Conservation (phyloP, 2,888 invertebrate genomes). For the Lasius fuliginosus region DNA sequence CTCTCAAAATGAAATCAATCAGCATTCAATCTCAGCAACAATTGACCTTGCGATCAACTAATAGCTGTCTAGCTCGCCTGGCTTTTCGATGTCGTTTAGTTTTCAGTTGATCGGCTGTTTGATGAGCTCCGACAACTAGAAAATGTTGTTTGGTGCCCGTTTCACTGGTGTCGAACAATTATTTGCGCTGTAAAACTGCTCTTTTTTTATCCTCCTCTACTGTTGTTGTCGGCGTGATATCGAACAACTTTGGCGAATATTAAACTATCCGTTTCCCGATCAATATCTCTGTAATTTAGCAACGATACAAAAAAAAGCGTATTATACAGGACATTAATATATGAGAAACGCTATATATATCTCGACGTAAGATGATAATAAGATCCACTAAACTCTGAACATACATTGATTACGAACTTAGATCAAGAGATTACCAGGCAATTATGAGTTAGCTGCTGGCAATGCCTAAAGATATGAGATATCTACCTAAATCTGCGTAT, state of each 20-base stretch:
- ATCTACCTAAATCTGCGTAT: not conserved
- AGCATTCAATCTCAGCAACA: slow-evolving; percentile 27
- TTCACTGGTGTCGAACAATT: not conserved
- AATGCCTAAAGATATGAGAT: not conserved
- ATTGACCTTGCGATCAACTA: slow-evolving; percentile 30
- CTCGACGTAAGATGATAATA: not conserved
- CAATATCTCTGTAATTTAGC: not conserved
- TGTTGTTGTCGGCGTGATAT: slow-evolving; percentile 22
- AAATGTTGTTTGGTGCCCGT: not conserved
- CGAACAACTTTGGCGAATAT: not conserved
- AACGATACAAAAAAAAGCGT: not conserved
- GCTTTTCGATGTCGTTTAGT: slow-evolving; percentile 11
- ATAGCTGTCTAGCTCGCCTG: not conserved
- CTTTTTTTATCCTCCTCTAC: not conserved
- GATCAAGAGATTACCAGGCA: not conserved
- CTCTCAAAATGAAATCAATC: slow-evolving; percentile 40
- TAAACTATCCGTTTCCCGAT: not conserved
- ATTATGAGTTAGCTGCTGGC: slow-evolving; percentile 9
- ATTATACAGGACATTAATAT: not conserved
- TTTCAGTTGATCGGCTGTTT: not conserved
- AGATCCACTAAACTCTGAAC: not conserved
- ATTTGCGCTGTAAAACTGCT: slow-evolving; percentile 4
- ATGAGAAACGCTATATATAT: not conserved
- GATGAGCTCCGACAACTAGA: not conserved
- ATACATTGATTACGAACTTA: slow-evolving; percentile 3